Base-by-base conservation (phyloP, 2,113 vertebrate species). In the Phyllopteryx taeniolatus region DNA sequence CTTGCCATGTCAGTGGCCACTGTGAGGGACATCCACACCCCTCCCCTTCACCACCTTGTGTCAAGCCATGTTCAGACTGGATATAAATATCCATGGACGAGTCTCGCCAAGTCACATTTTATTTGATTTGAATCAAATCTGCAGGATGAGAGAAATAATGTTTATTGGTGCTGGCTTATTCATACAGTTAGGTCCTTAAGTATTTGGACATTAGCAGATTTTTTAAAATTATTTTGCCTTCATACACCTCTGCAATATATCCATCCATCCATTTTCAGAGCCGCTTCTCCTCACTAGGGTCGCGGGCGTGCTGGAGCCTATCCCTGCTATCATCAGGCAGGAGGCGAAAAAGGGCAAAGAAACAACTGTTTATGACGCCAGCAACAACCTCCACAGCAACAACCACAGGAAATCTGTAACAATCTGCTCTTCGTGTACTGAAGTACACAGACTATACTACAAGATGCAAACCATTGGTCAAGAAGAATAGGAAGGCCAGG, bases 11-110 rank as follows among this genome's bases (percentile, higher is more conserved):
- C 57, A 19, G 74, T 79, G 74, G 42, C 75, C 77, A 74, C 76
- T 70, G 66, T 62, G 71, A 85, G 73, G 75, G 62, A 80, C 70
- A 69, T 60, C 22, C 4, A 17, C 67, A 42, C 27, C 31, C 31
- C 54, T 10, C 27, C 70, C 5, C 62, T 71, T 68, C 66, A 17
- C 75, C 67, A 73, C 71, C 76, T 79, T 75, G 71, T 46, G 79
- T 71, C 79, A 77, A 70, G 82, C 90, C 90, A 88, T 91, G 84
- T 91, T 91, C 90, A 89, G 82, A 78, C 67, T 80, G 84, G 89
- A 87, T 91, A 91, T 85, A 90, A 91, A 91, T 91, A 91, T 86
- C 88, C 81, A 43, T 9, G 53, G 77, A 68, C 0, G 67, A 49
- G 61, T 10, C 69, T 72, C 68, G 71, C 49, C 56, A 7, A 19